Evolutionary conservation across 2,888 invertebrate species (phyloP), one percentile per base, ranked within the genome.

Genomic region (Anoncus sp.): DNA sequence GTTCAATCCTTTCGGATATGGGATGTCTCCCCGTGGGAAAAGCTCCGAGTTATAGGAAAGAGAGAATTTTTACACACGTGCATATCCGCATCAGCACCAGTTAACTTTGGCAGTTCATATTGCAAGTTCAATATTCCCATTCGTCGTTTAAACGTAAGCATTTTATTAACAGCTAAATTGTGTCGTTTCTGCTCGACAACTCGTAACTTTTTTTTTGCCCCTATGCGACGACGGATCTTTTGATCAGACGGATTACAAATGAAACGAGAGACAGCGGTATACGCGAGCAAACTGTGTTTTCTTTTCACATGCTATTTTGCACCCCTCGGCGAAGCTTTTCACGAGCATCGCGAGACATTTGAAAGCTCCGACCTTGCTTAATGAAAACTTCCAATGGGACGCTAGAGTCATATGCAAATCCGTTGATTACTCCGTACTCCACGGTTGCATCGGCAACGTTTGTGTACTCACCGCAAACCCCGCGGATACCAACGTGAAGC

Each of bases 361-460:
- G 66, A 79, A 79, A 70, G 57, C 49, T 20, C 45, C 14, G 22
- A 24, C 12, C 31, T 43, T 77, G 70, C 67, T 81, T n/a, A 83
- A 82, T 81, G 84, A 86, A 85, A 87, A 84, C 81, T 83, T 77
- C 62, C 69, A 55, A 67, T 38, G 55, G 20, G 45, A 75, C 24
- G 27, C 14, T 55, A 49, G 79, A 81, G 82, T 79, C 81, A 80
- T 82, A 83, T 84, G 84, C 83, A 84, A 84, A 85, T 83, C 78
- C 76, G 77, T 84, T 82, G 84, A 85, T 84, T 82, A 79, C 75
- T 82, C 81, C 72, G 75, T 69, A 73, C 78, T 81, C 74, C 67
- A 45, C 66, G 45, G 38, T 40, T 47, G 55, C 74, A 31, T 59
- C 31, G 16, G n/a, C n/a, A 35, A 10, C 47, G 49, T 49, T 55